These are phyloP conservation scores for Acanthochromis polyacanthus DNA, from an alignment of 2,113 vertebrate species.

Conservation along the genomic window DNA sequence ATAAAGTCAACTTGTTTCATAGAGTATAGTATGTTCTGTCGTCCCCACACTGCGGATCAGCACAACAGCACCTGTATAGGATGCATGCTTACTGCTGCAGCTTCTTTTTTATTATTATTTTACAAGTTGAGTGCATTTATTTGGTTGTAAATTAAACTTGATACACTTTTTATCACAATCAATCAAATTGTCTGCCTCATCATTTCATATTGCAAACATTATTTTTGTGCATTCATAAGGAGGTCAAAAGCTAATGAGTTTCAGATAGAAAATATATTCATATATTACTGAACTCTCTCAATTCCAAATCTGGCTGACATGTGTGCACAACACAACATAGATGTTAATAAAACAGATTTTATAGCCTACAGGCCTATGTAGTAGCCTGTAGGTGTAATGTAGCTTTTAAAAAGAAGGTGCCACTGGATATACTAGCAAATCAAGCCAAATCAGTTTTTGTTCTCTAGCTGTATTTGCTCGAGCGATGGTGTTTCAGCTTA, in stretches of 20 bases:
- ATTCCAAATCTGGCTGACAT: no score
- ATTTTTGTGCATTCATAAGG: background rate
- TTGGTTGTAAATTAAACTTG: background rate
- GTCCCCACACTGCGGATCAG: background rate
- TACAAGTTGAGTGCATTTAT: background rate
- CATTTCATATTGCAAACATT: background rate
- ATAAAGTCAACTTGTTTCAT: background rate
- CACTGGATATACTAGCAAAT: no score
- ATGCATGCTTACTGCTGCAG: background rate
- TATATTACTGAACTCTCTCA: no score
- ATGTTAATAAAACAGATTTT: no score
- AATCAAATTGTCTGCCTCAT: background rate
- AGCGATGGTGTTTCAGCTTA: background rate
- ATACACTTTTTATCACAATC: background rate
- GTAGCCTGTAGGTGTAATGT: no score
- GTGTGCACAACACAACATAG: no score
- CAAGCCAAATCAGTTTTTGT: no score
- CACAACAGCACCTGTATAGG: background rate
- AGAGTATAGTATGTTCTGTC: background rate
- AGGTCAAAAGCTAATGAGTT: background rate
- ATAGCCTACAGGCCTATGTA: no score
- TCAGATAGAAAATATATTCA: background rate
- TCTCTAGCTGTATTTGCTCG: no score
- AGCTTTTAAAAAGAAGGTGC: no score
- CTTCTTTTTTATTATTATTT: conserved; percentile 1